phyloP scores from a whole-genome alignment of 1,140 invertebrate genomes.

The Drosophila nigrodunni region DNA sequence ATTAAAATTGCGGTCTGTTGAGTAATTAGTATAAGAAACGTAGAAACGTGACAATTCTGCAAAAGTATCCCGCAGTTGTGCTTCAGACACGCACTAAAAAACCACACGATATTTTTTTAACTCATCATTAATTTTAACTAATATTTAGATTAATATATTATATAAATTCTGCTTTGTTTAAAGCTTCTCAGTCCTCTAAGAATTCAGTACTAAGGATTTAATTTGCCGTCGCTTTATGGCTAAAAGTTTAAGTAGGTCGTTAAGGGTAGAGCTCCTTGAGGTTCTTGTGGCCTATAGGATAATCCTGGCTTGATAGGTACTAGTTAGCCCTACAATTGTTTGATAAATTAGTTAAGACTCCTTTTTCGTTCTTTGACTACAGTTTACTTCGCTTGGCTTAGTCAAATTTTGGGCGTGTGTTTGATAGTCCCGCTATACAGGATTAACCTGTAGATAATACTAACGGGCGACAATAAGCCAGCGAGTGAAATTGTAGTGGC shows the following conservation, averaged over 20 bases:
- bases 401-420: neutral
- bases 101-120: constrained; percentile 25
- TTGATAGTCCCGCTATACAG: constrained; percentile 8
- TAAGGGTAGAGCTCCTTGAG: neutral
- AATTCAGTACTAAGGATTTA: neutral
- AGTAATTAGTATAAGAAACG: constrained; percentile 23
- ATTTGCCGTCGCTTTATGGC: neutral
- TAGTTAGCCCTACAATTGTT: neutral
- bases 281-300: neutral
- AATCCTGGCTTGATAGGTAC: neutral
- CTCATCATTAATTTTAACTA: constrained; percentile 1
- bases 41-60: constrained; percentile 58
- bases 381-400: too few species aligned
- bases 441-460: constrained; percentile 29
- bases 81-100: constrained; percentile 9
- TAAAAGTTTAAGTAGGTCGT: neutral
- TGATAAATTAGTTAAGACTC: too few species aligned
- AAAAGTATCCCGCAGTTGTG: constrained; percentile 57
- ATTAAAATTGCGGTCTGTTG: neutral
- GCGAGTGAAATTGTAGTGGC: constrained; percentile 65
- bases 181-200: neutral
- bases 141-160: constrained; percentile 5
- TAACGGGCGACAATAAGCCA: constrained; percentile 58
- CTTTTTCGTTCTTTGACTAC: too few species aligned
- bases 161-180: neutral